Conservation (phyloP, 1,140 invertebrate species). For the Acyrthosiphon pisum region DNA sequence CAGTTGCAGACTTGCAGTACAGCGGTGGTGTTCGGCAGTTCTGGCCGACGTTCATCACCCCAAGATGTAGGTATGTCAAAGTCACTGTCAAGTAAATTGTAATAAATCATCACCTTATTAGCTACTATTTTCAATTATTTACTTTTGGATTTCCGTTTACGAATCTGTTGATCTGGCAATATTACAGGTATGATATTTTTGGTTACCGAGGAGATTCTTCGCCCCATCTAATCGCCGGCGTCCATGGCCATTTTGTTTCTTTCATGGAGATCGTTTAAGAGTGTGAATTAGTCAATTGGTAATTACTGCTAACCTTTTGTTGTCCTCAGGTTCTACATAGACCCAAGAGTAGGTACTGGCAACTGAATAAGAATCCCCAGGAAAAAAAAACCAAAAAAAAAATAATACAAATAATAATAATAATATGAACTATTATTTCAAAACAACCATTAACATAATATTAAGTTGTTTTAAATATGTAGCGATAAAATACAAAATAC, state of each 20-base stretch:
- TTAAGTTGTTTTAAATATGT: too few species aligned
- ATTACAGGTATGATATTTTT: background rate
- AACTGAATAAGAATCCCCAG: too few species aligned
- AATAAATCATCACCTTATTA: background rate
- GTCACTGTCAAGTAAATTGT: background rate
- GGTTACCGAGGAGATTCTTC: background rate
- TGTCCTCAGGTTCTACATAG: background rate
- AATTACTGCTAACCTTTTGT: background rate
- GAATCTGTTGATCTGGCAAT: too few species aligned
- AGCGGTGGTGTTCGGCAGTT: background rate
- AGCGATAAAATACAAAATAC: too few species aligned
- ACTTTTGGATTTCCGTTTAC: background rate
- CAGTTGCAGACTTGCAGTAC: background rate
- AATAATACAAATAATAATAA: too few species aligned
- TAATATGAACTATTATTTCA: too few species aligned
- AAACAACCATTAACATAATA: too few species aligned
- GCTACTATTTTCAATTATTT: too few species aligned
- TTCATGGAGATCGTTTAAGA: background rate
- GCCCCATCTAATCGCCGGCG: background rate
- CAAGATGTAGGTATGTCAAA: too few species aligned
- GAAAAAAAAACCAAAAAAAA: too few species aligned
- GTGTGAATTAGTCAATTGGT: background rate
- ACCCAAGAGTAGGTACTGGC: too few species aligned
- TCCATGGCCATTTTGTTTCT: background rate
- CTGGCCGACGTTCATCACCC: too few species aligned